Evolutionary conservation across 2,113 vertebrate species (phyloP), one percentile per base, ranked within the genome.

Genomic region (Erythrocercus mccallii): DNA sequence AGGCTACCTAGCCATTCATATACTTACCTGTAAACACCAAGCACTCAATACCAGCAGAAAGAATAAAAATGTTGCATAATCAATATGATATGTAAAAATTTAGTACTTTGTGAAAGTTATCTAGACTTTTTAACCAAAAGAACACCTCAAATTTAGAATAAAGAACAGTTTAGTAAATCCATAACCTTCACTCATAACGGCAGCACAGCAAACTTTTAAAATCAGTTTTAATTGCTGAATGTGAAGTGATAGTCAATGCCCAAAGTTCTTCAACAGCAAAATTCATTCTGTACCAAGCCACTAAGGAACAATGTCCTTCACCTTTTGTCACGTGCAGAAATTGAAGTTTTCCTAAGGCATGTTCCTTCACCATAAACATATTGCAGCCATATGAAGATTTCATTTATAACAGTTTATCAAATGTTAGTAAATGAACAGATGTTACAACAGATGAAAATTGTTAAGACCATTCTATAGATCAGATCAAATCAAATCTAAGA

Each of bases 301-400:
- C 38, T 68, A 61, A 48, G 44, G 69, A 94, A 89, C 61, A 84
- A 51, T 3, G n/a, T 93, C 88, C 66, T 95, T 81, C 90, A 90
- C 20, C 61, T 68, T 74, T 42, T 77, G n/a, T 12, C 74, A 69
- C 15, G 61, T 25, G 40, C 40, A 87, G 27, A 85, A 93, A 80
- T 2, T 69, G 62, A 69, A n/a, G 21, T 68, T 95, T 90, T 76
- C 42, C 9, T 82, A 90, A 86, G 88, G 90, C 51, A 94, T 96
- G 95, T 95, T 96, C 94, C 95, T 96, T 95, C 96, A 96, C 95
- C 96, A 96, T 94, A 69, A 94, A 79, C n/a, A 92, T n/a, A 86
- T 0, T 50, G n/a, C 58, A 92, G 57, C 13, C 57, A 31, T 31
- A 69, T 42, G 27, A 88, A 50, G 38, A 85, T 86, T 96, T 80